Percentiles rank a stretch among this genome's conserved stretches.
phyloP scores from a whole-genome alignment of 2,113 vertebrate genomes.

The Lasiurus cinereus region DNA sequence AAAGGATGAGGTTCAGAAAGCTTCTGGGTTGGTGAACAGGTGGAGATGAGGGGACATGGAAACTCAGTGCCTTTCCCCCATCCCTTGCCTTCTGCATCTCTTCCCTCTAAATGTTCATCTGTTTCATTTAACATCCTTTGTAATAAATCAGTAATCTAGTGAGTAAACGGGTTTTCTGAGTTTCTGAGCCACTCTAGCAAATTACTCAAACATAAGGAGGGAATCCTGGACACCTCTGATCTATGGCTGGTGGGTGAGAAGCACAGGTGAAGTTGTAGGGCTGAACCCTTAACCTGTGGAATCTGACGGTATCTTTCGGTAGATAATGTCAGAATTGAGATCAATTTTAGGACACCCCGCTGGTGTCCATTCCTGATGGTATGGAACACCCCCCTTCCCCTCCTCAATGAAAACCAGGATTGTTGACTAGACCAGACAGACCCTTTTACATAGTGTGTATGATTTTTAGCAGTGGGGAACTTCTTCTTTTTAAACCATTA shows the following conservation, averaged over 20 bases:
- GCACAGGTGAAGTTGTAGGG: not conserved
- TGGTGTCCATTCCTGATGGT: not conserved
- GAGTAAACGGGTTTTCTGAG: not conserved
- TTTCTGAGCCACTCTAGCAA: not conserved
- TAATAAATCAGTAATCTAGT: not conserved
- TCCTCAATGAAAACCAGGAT: not conserved
- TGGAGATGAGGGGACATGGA: not conserved
- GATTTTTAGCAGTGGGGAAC: not conserved
- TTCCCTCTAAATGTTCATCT: not conserved
- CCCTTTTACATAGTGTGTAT: not conserved
- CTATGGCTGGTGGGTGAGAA: not conserved
- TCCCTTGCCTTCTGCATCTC: not conserved
- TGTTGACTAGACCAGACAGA: not conserved
- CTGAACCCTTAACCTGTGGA: not conserved
- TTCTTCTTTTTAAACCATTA: conserved; percentile 15
- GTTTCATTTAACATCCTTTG: not conserved
- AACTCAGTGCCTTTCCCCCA: not conserved
- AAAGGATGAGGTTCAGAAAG: not conserved
- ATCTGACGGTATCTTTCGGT: not conserved
- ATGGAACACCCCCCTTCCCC: not conserved
- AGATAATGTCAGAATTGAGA: not conserved
- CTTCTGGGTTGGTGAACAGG: not conserved
- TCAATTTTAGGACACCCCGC: not conserved
- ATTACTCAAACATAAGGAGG: not conserved
- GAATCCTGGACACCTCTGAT: not conserved